Base-by-base conservation (phyloP, 2,888 invertebrate genomes). In the Synergus umbraculus region DNA sequence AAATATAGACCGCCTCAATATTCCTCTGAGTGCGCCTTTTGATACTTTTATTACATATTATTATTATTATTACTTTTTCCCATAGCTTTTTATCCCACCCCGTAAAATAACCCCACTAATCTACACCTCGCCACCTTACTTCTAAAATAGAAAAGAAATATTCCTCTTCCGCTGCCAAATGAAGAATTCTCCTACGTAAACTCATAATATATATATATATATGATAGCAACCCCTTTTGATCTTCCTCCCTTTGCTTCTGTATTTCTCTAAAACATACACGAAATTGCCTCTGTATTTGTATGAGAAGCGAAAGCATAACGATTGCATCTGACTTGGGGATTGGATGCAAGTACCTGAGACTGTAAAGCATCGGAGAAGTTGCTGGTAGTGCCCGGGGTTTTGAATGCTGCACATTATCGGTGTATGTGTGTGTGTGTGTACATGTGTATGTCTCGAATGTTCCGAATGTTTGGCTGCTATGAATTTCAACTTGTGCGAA, bases 271-370 rank as follows among this genome's bases (percentile, higher is more conserved):
- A 15, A 54, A n/a, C 8, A 54, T 54, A 54, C 54, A 54, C 3
- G 43, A 66, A 64, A 37, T 64, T 64, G 64, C 29, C 0, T 8
- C 7, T 29, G 64, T 64, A 37, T 64, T 64, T 64, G 64, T 15
- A 66, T 15, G 43, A 66, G 43, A 66, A 43, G 43, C 18, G 41
- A 8, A 41, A 66, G 41, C 66, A 54, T 66, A 43, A 4, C 66
- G 66, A 43, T 66, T 10, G 66, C 41, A 66, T 66, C 66, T 66
- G 43, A 43, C 66, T 66, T 66, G 66, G 13, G 66, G 66, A 66
- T 66, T 43, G 66, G 69, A 69, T 69, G 69, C 46, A 22, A 69
- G 22, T 22, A 22, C 8, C 7, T 22, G 12, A 46, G 22, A 22
- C 22, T 46, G 69, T 46, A 69, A 46, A 69, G 69, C 69, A 44